Base-by-base conservation (phyloP, 2,797 vertebrate genomes). In the Taeniopygia guttata region DNA sequence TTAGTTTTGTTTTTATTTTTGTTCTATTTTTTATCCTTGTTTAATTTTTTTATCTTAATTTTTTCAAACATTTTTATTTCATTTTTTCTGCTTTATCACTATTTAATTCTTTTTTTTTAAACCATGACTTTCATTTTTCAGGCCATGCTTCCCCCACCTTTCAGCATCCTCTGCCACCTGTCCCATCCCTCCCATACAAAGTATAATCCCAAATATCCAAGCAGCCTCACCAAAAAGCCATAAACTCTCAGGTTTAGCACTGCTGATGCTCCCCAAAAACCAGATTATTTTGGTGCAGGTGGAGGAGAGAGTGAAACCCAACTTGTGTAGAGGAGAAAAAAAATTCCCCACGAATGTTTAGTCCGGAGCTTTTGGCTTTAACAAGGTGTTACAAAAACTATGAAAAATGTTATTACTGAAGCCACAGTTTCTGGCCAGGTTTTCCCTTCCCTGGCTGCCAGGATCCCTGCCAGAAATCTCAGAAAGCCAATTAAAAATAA, bases 401-500 rank as follows among this genome's bases (percentile, higher is more conserved):
- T 81, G 87, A 46, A 32, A 64, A 73, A 55, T 27, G 22, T 72
- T 46, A 9, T 46, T 38, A 58, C 11, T 30, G 27, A 77, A 26
- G 0, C 22, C 84, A 5, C 22, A 6, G 32, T 13, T 81, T n/a
- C 38, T 55, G 45, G 15, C 70, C 68, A 10, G 12, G 30, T 38
- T 93, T 34, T 60, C 45, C 75, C 67, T 69, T 60, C 45, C 56
- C 69, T 20, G 5, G 1, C 45, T 25, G 36, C 59, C 34, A 73
- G 32, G 21, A 64, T 34, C 32, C 13, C 70, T 9, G 60, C 56
- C 49, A 13, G 45, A 13, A 69, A 92, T 64, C 72, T 49, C 76
- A 23, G 58, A 40, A 89, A 89, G 60, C 79, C n/a, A n/a, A 70
- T 87, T 49, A 63, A 90, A 87, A 93, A 81, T 56, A 77, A 93